Evolutionary conservation across 2,888 invertebrate species (phyloP).

Genomic region (Sarcophaga carnaria): DNA sequence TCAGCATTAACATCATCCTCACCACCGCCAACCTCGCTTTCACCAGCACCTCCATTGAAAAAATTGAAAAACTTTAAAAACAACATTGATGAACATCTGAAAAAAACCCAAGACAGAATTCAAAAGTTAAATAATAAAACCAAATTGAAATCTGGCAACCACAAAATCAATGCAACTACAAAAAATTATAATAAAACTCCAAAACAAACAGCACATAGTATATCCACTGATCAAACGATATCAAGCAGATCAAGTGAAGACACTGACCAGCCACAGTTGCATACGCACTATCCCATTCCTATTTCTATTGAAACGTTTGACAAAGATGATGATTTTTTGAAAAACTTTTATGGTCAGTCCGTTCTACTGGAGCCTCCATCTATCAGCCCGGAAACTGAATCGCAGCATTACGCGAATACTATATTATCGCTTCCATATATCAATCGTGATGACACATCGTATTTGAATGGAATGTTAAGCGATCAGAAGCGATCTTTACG

Average conservation of each 20-base stretch:
- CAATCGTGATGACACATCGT: too few relatives aligned
- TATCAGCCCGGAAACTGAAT: too few relatives aligned
- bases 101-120: constrained; percentile 35
- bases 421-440: too few relatives aligned
- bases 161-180: neutral
- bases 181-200: constrained; percentile 17
- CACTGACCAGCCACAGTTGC: neutral
- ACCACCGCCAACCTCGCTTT: neutral
- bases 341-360: constrained; percentile 6
- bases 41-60: neutral
- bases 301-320: neutral
- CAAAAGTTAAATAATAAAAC: constrained; percentile 31
- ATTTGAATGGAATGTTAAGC: too few relatives aligned
- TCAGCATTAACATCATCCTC: neutral
- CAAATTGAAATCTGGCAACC: constrained; percentile 1
- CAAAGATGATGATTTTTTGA: neutral
- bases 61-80: constrained; percentile 3
- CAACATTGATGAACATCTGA: constrained; percentile 24
- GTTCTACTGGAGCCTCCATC: neutral
- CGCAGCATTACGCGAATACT: too few relatives aligned
- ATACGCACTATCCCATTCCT: too few relatives aligned
- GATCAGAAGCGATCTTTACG: too few relatives aligned
- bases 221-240: neutral
- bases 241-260: neutral
- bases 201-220: neutral